Base-by-base conservation (phyloP, 1,140 invertebrate species). In the Tetraneura akinire region DNA sequence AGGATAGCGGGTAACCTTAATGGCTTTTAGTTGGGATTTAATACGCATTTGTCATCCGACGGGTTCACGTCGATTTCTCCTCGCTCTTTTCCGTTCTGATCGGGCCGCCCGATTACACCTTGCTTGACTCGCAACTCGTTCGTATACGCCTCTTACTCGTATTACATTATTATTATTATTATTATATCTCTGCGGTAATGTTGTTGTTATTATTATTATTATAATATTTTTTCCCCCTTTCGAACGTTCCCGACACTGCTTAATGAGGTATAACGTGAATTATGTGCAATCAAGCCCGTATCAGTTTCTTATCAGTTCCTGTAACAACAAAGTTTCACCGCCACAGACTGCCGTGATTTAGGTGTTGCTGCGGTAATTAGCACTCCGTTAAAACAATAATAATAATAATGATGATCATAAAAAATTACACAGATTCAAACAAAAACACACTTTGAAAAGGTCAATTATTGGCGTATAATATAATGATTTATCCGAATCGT, bases 21-120 rank as follows among this genome's bases (percentile, higher is more conserved):
- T 78, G 74, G 74, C 74, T 78, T 78, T 78, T 78, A 78, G 74
- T 78, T 78, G 42, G 74, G 74, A 78, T 78, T 78, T 78, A 78
- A 78, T 78, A 60, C 60, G 60, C 74, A 78, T 78, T 78, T 78
- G 74, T 78, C 74, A 78, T 78, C 74, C 74, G 55, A 78, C 53
- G 55, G 74, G 74, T 78, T 62, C 74, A 78, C 74, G 74, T 78
- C 74, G 74, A 78, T 78, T 78, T 78, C 74, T 57, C 51, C 55
- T 78, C 55, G 14, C 73, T 76, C 73, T 76, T 76, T 78, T 78
- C 74, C 74, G 74, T 78, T 55, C 18, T 29, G 74, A 78, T 78
- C 32, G 45, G 13, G 51, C 37, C 55, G 74, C 16, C 71, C 23
- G 74, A 78, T 78, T 78, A 78, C 55, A 78, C 74, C n/a, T 78